Percentiles rank a stretch among this genome's conserved stretches.
Conservation (phyloP, 2,797 vertebrate genomes). For the Cottoperca gobio region DNA sequence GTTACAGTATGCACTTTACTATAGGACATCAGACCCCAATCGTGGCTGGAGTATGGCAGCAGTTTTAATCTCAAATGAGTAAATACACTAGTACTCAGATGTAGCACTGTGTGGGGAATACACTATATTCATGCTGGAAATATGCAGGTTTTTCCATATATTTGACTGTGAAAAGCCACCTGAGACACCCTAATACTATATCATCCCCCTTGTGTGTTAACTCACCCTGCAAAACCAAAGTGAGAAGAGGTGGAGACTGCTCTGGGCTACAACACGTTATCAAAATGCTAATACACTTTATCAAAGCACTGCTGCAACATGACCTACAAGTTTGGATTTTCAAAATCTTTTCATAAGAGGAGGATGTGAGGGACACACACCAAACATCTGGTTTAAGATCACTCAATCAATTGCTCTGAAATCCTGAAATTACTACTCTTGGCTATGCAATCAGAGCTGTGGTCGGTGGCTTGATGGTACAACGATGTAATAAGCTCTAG, state of each 20-base stretch:
- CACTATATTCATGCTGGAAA: constrained; percentile 34
- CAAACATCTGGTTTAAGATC: constrained; percentile 66
- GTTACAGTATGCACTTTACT: constrained; percentile 66
- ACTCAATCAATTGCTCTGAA: constrained; percentile 70
- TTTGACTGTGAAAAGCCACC: constrained; percentile 26
- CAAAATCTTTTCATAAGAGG: constrained; percentile 42
- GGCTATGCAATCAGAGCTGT: constrained; percentile 74
- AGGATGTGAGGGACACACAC: constrained; percentile 42
- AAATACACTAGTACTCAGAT: constrained; percentile 47
- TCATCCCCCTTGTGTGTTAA: constrained; percentile 54
- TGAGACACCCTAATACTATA: constrained; percentile 16
- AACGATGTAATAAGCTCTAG: constrained; percentile 59
- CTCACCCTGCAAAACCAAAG: constrained; percentile 65
- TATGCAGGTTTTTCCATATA: constrained; percentile 25
- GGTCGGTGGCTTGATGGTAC: constrained; percentile 77
- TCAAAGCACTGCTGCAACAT: constrained; percentile 42
- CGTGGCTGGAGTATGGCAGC: constrained; percentile 41
- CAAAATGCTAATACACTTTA: constrained; percentile 78
- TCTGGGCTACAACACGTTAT: constrained; percentile 72
- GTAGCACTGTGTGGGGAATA: constrained; percentile 11
- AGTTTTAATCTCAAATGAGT: constrained; percentile 42
- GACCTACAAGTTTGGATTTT: constrained; percentile 60
- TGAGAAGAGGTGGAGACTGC: constrained; percentile 65
- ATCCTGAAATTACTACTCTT: constrained; percentile 77
- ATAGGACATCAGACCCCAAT: constrained; percentile 58